These are phyloP conservation scores for Sebastolobus alascanus DNA, from an alignment of 2,797 vertebrate genomes.

Conservation along the genomic window DNA sequence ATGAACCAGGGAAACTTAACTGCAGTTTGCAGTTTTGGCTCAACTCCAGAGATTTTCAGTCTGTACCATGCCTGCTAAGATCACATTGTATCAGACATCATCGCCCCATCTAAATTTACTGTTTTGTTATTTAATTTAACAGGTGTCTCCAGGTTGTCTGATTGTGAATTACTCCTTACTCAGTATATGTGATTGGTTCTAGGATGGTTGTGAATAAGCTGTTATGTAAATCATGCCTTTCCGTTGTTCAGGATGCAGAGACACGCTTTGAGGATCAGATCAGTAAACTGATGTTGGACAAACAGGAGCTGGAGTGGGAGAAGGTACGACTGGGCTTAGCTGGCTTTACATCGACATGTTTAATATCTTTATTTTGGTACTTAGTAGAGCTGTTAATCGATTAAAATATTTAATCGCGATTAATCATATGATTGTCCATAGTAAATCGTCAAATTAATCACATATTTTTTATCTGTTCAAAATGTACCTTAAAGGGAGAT, in stretches of 20 bases:
- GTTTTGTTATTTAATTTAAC: constrained; percentile 4
- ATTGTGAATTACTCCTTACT: neutral
- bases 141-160: neutral
- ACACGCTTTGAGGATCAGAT: constrained; percentile 90
- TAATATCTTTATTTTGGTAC: neutral
- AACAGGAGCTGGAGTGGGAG: constrained; percentile 94
- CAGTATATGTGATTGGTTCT: neutral
- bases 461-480: no score
- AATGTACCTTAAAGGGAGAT: no score
- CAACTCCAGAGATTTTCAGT: constrained; percentile 49
- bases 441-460: no score
- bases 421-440: no score
- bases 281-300: constrained; percentile 90
- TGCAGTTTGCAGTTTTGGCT: constrained; percentile 61
- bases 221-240: constrained; percentile 19
- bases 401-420: no score
- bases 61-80: constrained; percentile 2
- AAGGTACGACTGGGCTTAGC: constrained; percentile 83
- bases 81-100: neutral
- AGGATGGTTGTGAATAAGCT: neutral
- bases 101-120: neutral
- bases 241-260: constrained; percentile 88
- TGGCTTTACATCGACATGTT: neutral
- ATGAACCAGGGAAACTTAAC: constrained; percentile 68
- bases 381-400: neutral